Evolutionary conservation across 2,113 vertebrate species (phyloP).

Genomic region (Strix uralensis): DNA sequence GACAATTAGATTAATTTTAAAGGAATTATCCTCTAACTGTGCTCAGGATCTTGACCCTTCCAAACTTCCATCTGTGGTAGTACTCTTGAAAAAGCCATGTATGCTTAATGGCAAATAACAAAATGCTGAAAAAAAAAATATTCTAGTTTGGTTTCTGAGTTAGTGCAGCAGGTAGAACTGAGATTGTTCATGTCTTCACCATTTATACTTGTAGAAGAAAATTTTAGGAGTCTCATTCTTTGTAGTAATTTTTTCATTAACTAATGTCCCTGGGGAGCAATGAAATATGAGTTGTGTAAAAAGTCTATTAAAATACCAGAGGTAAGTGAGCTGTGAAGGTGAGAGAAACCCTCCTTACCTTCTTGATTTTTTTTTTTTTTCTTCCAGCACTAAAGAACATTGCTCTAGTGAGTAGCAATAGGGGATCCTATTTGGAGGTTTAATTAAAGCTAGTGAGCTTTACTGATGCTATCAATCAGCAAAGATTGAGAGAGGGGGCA

Average conservation of each 20-base stretch:
- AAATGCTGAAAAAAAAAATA: not conserved
- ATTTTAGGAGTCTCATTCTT: not conserved
- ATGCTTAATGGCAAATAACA: not conserved
- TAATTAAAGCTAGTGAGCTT: conserved; percentile 73
- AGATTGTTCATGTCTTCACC: not conserved
- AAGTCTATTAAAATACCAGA: not conserved
- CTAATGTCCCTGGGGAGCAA: not conserved
- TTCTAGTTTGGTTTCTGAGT: not conserved
- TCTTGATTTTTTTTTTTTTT: not conserved
- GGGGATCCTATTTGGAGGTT: conserved; percentile 62
- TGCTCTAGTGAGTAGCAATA: conserved; percentile 48
- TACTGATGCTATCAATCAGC: conserved; percentile 69
- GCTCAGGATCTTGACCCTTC: not conserved
- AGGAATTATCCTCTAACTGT: not conserved
- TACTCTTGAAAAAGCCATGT: not conserved
- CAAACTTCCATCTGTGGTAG: not conserved
- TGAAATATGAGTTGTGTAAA: conserved; percentile 18
- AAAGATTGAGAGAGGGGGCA: conserved; percentile 37
- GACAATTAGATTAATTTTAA: not conserved
- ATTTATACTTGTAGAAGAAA: not conserved
- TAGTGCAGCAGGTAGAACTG: not conserved
- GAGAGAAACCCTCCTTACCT: not conserved
- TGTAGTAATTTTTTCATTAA: conserved; percentile 28
- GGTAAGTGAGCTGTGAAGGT: conserved; percentile 55
- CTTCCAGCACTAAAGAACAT: conserved; percentile 17